phyloP scores from a whole-genome alignment of 2,888 invertebrate species.

The Tinea semifulvella region DNA sequence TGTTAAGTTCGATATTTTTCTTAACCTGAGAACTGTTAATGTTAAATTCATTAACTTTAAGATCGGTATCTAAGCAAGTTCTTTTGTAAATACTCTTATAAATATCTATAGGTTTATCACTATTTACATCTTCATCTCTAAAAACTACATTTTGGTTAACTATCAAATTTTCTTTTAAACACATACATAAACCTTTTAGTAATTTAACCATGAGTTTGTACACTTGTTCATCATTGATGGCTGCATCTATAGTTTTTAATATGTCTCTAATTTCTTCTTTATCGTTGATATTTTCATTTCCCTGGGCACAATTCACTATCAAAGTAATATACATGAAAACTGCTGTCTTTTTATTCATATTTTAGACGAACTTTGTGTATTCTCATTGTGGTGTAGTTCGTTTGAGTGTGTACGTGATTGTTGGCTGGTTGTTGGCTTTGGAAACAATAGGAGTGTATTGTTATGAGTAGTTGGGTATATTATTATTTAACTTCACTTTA shows the following conservation, averaged over 20 bases:
- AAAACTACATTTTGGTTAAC: constrained; percentile 28
- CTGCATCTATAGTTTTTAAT: constrained; percentile 38
- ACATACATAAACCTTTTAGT: constrained; percentile 43
- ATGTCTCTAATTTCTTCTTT: constrained; percentile 36
- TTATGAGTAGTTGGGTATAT: too few species aligned
- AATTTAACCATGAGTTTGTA: constrained; percentile 40
- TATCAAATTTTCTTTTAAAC: constrained; percentile 40
- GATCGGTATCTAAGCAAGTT: constrained; percentile 36
- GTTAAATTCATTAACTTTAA: too few species aligned
- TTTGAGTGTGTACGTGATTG: background rate
- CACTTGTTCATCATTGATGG: constrained; percentile 36
- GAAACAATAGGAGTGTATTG: background rate
- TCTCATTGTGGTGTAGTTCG: background rate
- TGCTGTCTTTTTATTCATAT: constrained; percentile 1
- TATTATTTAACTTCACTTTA: too few species aligned
- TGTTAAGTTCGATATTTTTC: too few species aligned
- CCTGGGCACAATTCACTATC: background rate
- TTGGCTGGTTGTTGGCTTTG: too few species aligned
- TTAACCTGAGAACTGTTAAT: too few species aligned
- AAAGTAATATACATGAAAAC: background rate
- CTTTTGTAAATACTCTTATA: constrained; percentile 42
- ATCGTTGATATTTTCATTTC: constrained; percentile 22
- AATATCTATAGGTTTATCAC: constrained; percentile 27
- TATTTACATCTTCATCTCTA: constrained; percentile 23
- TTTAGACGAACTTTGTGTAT: background rate